Percentiles rank a stretch among this genome's conserved stretches.
These are phyloP conservation scores for Daboia siamensis DNA, from an alignment of 2,113 vertebrate species.

Conservation along the genomic window DNA sequence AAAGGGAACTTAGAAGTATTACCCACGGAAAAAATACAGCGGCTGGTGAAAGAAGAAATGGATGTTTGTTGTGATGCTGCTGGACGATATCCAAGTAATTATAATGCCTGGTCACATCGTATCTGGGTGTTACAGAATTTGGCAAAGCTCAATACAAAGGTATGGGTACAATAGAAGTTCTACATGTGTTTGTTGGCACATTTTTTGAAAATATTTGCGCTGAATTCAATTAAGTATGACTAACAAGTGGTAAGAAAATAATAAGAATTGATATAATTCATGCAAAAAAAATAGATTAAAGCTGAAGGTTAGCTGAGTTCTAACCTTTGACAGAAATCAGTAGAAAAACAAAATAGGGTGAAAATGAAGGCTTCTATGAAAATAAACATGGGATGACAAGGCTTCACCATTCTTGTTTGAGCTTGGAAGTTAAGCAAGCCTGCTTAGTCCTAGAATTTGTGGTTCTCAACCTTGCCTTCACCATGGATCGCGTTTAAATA, in stretches of 20 bases:
- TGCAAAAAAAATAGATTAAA: neutral
- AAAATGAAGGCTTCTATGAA: neutral
- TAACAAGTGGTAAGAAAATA: neutral
- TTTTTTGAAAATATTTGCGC: neutral
- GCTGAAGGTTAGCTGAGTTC: neutral
- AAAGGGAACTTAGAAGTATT: constrained; percentile 72
- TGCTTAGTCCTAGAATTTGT: neutral
- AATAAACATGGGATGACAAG: neutral
- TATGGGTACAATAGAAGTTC: constrained; percentile 54
- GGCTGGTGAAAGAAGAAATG: constrained; percentile 85
- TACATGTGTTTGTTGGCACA: neutral
- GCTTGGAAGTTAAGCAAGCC: neutral
- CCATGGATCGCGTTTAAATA: neutral
- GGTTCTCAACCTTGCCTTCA: neutral
- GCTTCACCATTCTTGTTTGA: neutral
- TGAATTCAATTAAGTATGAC: neutral
- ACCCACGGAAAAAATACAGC: constrained; percentile 72
- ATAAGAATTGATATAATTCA: neutral
- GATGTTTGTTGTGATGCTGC: constrained; percentile 89
- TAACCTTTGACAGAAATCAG: neutral
- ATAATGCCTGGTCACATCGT: constrained; percentile 98
- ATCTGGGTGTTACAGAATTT: constrained; percentile 95
- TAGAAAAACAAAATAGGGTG: neutral
- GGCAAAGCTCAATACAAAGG: constrained; percentile 87
- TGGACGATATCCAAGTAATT: constrained; percentile 93